Conservation (phyloP, 2,797 vertebrate species). For the Muraenolepis orangiensis region DNA sequence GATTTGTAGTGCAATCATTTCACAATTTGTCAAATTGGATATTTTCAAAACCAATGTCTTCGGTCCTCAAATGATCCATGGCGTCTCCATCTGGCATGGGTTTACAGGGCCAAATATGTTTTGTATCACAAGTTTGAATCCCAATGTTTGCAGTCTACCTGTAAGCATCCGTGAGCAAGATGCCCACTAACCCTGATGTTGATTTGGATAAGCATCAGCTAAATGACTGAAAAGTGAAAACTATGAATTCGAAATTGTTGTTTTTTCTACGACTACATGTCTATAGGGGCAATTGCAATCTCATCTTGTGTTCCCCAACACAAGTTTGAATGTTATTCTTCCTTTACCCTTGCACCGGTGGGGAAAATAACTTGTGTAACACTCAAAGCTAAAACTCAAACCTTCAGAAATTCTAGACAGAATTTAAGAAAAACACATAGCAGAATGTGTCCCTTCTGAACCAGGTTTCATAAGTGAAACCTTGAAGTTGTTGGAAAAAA, state of each 20-base stretch:
- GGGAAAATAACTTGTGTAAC: neutral
- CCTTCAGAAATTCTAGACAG: neutral
- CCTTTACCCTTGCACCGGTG: neutral
- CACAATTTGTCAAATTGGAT: neutral
- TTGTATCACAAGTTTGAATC: neutral
- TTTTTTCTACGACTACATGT: neutral
- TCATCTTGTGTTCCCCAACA: neutral
- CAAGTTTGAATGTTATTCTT: neutral
- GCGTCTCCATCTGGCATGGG: too few relatives aligned
- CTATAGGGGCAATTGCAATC: neutral
- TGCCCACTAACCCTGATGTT: neutral
- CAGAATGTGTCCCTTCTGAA: neutral
- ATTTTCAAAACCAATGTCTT: neutral
- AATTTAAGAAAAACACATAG: neutral
- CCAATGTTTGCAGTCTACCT: neutral
- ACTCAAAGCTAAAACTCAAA: neutral
- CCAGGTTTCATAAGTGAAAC: neutral
- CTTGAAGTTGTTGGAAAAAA: neutral
- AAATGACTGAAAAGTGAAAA: neutral
- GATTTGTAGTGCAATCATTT: neutral
- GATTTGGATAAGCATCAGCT: too few relatives aligned
- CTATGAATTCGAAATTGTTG: neutral
- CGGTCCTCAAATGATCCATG: neutral
- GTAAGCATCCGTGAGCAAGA: too few relatives aligned
- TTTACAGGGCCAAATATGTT: neutral